phyloP scores from a whole-genome alignment of 2,797 vertebrate genomes.

The Lepidocolaptes lacrymiger region DNA sequence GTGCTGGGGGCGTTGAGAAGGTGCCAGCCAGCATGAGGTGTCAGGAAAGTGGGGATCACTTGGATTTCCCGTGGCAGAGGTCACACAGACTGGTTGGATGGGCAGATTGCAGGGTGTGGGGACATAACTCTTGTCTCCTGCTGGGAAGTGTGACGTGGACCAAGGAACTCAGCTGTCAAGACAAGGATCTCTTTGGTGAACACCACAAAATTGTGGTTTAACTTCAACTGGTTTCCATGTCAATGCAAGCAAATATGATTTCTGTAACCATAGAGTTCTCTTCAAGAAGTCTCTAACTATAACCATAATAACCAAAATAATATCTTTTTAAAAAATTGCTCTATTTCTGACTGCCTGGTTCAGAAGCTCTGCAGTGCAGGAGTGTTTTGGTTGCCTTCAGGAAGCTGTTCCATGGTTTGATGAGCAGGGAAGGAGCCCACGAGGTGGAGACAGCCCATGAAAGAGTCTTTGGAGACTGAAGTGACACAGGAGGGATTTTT shows the following conservation, averaged over 20 bases:
- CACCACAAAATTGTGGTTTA: not conserved
- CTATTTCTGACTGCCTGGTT: not conserved
- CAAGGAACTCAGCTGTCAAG: not conserved
- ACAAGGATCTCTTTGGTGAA: not conserved
- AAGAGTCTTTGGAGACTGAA: not conserved
- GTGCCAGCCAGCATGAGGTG: not conserved
- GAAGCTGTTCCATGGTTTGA: not conserved
- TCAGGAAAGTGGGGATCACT: not conserved
- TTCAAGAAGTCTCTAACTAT: too few species aligned
- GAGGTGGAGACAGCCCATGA: not conserved
- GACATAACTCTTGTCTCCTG: not conserved
- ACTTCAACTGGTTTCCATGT: not conserved
- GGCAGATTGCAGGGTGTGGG: not conserved
- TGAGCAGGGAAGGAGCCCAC: not conserved
- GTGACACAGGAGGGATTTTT: accelerated
- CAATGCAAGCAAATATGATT: not conserved
- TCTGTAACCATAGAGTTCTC: not conserved
- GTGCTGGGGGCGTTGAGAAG: not conserved
- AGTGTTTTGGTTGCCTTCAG: not conserved
- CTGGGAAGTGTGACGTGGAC: not conserved
- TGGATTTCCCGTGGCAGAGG: not conserved
- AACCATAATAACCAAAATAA: not conserved
- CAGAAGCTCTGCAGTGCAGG: not conserved
- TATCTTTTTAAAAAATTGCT: not conserved
- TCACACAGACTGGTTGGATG: not conserved